phyloP scores from a whole-genome alignment of 2,113 vertebrate species.

The Pollimyrus isidori region DNA sequence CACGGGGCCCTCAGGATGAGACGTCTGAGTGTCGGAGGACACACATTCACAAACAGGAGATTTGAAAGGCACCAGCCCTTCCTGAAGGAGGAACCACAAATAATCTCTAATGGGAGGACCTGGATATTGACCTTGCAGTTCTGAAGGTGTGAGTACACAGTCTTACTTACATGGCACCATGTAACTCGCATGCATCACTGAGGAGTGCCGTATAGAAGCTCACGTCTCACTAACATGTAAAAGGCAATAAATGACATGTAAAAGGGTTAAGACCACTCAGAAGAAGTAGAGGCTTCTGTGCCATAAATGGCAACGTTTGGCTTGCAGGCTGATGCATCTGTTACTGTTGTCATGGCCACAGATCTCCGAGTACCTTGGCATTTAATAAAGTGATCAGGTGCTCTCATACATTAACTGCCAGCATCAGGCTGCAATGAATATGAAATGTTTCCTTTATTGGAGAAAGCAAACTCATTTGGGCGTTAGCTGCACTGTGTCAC shows the following conservation, averaged over 20 bases:
- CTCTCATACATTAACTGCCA: neutral
- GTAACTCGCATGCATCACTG: neutral
- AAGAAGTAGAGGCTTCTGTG: neutral
- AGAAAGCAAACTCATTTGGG: neutral
- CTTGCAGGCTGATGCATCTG: neutral
- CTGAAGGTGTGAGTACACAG: neutral
- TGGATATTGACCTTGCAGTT: neutral
- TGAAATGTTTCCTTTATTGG: neutral
- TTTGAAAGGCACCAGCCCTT: neutral
- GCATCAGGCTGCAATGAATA: neutral
- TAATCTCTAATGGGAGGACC: neutral
- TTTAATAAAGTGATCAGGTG: neutral
- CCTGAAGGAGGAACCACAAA: neutral
- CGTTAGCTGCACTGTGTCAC: too few species aligned
- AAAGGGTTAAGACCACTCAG: neutral
- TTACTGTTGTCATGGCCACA: constrained; percentile 3
- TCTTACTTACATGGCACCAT: neutral
- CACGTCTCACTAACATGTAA: neutral
- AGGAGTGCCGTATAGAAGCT: neutral
- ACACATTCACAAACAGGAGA: neutral
- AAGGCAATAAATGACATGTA: neutral
- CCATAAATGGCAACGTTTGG: neutral
- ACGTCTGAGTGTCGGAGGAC: neutral
- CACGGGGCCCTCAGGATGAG: neutral
- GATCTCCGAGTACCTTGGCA: neutral